A percentile compares a stretch with the other conserved stretches of the same genome.
Conservation (phyloP, 2,888 invertebrate species). For the Drosophila anceps region DNA sequence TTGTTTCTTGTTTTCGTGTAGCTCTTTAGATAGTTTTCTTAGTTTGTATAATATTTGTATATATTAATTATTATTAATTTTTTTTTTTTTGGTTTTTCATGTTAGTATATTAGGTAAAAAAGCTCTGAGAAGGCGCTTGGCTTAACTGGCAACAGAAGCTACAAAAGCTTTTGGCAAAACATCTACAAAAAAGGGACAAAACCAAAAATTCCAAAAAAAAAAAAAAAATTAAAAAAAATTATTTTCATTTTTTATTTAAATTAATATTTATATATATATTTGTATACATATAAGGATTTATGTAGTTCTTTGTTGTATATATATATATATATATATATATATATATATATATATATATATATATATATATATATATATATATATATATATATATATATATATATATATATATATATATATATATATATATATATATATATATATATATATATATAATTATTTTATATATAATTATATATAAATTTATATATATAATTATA, state of each 20-base stretch:
- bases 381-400: conserved; percentile 32
- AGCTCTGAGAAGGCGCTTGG: conserved; percentile 77
- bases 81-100: conserved; percentile 23
- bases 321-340: conserved; percentile 42
- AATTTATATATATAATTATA: no score
- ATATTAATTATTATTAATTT: conserved; percentile 10
- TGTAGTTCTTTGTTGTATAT: conserved; percentile 41
- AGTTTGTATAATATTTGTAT: conserved; percentile 48
- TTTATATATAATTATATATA: conserved; percentile 50
- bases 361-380: conserved; percentile 45
- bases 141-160: conserved; percentile 75
- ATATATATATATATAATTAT: conserved; percentile 25
- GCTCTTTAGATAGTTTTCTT: conserved; percentile 24
- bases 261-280: conserved; percentile 23
- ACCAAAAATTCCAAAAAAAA: neutral
- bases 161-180: conserved; percentile 72
- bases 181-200: conserved; percentile 48
- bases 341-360: conserved; percentile 25
- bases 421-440: conserved; percentile 31
- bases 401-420: conserved; percentile 44
- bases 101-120: conserved; percentile 64
- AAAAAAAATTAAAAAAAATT: neutral
- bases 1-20: neutral
- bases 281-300: conserved; percentile 27
- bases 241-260: neutral